A percentile compares a stretch with the other conserved stretches of the same genome.
phyloP scores from a whole-genome alignment of 2,113 vertebrate species.

The Sylvietta virens region DNA sequence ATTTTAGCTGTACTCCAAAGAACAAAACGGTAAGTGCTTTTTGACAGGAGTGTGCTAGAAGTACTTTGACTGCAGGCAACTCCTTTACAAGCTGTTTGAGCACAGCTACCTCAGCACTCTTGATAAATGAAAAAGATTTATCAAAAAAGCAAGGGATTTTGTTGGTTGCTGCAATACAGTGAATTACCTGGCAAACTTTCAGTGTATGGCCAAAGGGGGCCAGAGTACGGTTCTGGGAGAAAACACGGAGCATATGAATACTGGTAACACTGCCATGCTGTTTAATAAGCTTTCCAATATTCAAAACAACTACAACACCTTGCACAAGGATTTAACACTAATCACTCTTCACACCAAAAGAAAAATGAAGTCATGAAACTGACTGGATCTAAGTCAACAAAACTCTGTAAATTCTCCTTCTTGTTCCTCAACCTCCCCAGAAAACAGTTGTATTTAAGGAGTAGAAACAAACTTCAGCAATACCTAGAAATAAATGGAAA shows the following conservation, averaged over 20 bases:
- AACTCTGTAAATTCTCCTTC: not conserved
- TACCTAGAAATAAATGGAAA: not conserved
- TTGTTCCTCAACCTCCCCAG: conserved; percentile 21
- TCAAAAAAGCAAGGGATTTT: not conserved
- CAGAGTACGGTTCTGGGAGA: not conserved
- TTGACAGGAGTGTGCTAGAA: not conserved
- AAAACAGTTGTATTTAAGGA: conserved; percentile 33
- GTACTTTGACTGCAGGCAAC: not conserved
- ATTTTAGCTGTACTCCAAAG: not conserved
- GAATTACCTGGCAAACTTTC: not conserved
- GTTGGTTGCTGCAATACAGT: not conserved
- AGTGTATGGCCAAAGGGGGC: not conserved
- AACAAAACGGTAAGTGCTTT: not conserved
- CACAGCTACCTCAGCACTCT: not conserved
- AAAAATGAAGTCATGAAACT: not conserved
- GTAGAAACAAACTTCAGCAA: not conserved
- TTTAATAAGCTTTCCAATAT: not conserved
- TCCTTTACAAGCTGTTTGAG: not conserved
- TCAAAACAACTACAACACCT: not conserved
- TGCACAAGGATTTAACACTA: not conserved
- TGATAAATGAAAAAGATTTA: not conserved
- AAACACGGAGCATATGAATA: not conserved
- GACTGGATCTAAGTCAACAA: not conserved
- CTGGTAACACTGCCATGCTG: not conserved
- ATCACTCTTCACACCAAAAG: not conserved